phyloP scores from a whole-genome alignment of 2,888 invertebrate species.

The Stegophylla sp. region DNA sequence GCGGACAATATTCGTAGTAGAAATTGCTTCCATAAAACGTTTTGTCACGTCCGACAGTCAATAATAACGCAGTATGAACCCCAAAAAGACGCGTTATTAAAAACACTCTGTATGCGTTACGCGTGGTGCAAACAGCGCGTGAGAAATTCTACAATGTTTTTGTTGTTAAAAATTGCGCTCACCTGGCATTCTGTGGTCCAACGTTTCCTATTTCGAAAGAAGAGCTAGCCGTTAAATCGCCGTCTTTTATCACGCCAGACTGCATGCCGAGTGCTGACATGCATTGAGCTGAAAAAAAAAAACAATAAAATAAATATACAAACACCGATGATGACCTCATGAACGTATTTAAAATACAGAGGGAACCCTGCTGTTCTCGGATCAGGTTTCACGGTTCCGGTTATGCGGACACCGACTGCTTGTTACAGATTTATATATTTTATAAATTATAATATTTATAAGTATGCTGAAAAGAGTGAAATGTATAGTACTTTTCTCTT shows the following conservation, averaged over 20 bases:
- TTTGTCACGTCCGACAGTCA: slow-evolving; percentile 38
- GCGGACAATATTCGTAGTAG: slow-evolving; percentile 5
- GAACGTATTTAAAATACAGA: not conserved
- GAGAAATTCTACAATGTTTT: slow-evolving; percentile 18
- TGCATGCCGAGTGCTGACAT: slow-evolving; percentile 73
- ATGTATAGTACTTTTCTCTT: no score
- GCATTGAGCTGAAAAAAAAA: slow-evolving; percentile 68
- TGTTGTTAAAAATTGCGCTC: slow-evolving; percentile 62
- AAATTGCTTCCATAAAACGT: slow-evolving; percentile 30
- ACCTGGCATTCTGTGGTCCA: slow-evolving; percentile 74
- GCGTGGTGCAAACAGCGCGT: slow-evolving; percentile 31
- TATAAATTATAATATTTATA: slow-evolving; percentile 3
- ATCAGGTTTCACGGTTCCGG: slow-evolving; percentile 48
- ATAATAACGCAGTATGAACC: not conserved
- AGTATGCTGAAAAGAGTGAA: not conserved
- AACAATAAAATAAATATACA: slow-evolving; percentile 36
- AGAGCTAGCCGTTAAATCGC: slow-evolving; percentile 72
- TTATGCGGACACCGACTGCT: not conserved
- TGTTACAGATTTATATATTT: not conserved
- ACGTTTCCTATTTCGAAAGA: slow-evolving; percentile 72
- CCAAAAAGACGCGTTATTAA: slow-evolving; percentile 12
- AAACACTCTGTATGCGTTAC: slow-evolving; percentile 17
- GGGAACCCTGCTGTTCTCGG: slow-evolving; percentile 39
- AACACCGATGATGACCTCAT: slow-evolving; percentile 27
- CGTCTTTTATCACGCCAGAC: slow-evolving; percentile 70